Percentiles rank a stretch among this genome's conserved stretches.
Evolutionary conservation across 2,888 invertebrate species (phyloP).

Genomic region (Oscheius sp.): DNA sequence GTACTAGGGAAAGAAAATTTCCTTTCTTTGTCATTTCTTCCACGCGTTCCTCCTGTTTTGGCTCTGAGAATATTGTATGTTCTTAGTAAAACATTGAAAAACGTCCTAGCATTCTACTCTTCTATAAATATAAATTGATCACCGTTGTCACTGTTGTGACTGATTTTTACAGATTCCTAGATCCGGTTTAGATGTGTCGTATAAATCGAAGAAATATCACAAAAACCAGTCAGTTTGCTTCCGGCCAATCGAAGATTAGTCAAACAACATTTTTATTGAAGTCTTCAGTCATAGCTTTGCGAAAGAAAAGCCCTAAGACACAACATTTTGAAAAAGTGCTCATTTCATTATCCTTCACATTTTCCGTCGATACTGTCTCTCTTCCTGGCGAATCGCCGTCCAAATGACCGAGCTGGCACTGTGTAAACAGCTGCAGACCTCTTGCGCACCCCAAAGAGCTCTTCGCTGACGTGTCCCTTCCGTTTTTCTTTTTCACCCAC

Average conservation of each 20-base stretch:
- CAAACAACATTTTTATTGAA: too few species aligned
- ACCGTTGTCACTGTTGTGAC: too few species aligned
- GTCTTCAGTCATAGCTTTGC: too few species aligned
- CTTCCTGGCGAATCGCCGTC: slow-evolving; percentile 12
- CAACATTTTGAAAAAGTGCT: too few species aligned
- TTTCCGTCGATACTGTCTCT: background rate
- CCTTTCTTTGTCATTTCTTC: background rate
- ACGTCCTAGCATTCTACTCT: too few species aligned
- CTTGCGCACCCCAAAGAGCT: slow-evolving; percentile 23
- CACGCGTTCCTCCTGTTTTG: background rate
- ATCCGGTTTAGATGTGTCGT: too few species aligned
- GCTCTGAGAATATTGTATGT: background rate
- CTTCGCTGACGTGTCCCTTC: slow-evolving; percentile 24
- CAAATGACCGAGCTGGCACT: slow-evolving; percentile 29
- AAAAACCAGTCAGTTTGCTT: background rate
- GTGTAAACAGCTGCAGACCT: slow-evolving; percentile 28
- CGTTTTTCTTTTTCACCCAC: background rate
- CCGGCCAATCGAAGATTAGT: background rate
- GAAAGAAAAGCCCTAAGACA: too few species aligned
- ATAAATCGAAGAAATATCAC: background rate
- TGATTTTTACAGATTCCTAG: too few species aligned
- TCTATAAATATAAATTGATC: too few species aligned
- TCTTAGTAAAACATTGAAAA: too few species aligned
- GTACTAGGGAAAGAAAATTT: background rate
- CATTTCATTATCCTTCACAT: background rate